Percentiles rank a stretch among this genome's conserved stretches.
Evolutionary conservation across 2,888 invertebrate species (phyloP).

Genomic region (Ariolimax columbianus): DNA sequence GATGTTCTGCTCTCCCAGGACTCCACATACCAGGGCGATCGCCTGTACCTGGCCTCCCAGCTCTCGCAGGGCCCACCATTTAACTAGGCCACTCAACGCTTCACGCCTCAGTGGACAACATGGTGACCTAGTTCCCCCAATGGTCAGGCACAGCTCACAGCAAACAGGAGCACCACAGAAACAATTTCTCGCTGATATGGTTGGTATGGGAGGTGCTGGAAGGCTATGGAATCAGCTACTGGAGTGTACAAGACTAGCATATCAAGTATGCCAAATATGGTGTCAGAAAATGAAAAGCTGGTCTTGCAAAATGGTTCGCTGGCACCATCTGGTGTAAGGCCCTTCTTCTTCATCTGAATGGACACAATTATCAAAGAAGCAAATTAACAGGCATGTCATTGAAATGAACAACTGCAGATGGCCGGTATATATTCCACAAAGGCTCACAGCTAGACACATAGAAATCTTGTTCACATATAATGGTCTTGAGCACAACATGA

Average conservation of each 20-base stretch:
- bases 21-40: slow-evolving; percentile 87
- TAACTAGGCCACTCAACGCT: slow-evolving; percentile 63
- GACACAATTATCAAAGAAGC: not conserved
- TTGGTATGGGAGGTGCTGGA: slow-evolving; percentile 7
- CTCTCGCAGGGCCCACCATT: slow-evolving; percentile 79
- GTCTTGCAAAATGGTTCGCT: not conserved
- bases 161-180: slow-evolving; percentile 39
- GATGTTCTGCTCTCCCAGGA: slow-evolving; percentile 96
- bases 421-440: not conserved
- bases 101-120: slow-evolving; percentile 45
- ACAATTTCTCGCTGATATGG: slow-evolving; percentile 30
- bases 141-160: slow-evolving; percentile 44
- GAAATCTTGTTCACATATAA: too few species aligned
- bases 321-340: not conserved
- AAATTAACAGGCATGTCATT: not conserved
- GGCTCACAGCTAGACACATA: too few species aligned
- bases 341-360: not conserved
- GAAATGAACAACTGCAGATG: not conserved
- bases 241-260: not conserved
- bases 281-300: too few species aligned
- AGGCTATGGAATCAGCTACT: not conserved
- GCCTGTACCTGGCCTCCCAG: slow-evolving; percentile 77
- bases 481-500: too few species aligned
- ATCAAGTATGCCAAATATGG: too few species aligned
- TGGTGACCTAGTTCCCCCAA: slow-evolving; percentile 44